phyloP scores from a whole-genome alignment of 2,888 invertebrate species.

The Hirudinaria manillensis region DNA sequence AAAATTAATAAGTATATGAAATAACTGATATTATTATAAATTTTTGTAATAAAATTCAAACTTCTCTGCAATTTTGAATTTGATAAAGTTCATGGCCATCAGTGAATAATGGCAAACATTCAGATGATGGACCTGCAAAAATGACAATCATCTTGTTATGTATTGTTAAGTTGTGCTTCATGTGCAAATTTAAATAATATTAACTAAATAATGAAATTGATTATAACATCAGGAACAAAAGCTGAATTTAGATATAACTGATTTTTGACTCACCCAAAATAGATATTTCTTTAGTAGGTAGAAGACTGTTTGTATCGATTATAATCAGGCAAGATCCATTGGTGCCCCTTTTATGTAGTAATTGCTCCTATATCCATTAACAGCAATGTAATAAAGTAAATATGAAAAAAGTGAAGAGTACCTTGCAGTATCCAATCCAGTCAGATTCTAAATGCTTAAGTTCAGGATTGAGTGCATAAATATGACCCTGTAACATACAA shows the following conservation, averaged over 20 bases:
- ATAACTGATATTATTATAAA: not conserved
- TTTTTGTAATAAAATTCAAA: not conserved
- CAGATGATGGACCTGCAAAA: not conserved
- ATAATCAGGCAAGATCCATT: not conserved
- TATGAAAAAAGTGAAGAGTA: conserved; percentile 47
- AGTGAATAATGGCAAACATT: not conserved
- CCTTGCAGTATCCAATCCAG: conserved; percentile 80
- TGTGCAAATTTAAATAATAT: too few relatives aligned
- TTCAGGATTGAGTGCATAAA: conserved; percentile 76
- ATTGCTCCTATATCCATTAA: conserved; percentile 41
- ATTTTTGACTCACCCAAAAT: too few relatives aligned
- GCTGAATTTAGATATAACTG: too few relatives aligned
- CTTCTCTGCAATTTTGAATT: not conserved
- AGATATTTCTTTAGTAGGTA: too few relatives aligned
- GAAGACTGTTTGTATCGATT: too few relatives aligned
- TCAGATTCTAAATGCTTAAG: conserved; percentile 73
- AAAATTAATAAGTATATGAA: not conserved
- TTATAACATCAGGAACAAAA: too few relatives aligned
- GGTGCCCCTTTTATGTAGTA: conserved; percentile 68
- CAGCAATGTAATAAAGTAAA: not conserved
- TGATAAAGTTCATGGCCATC: conserved; percentile 6
- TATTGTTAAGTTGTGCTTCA: too few relatives aligned
- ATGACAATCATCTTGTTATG: too few relatives aligned
- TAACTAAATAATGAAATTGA: too few relatives aligned
- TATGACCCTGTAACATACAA: conserved; percentile 62